These are phyloP conservation scores for Felis chaus DNA, from an alignment of 2,113 vertebrate species.

Conservation along the genomic window DNA sequence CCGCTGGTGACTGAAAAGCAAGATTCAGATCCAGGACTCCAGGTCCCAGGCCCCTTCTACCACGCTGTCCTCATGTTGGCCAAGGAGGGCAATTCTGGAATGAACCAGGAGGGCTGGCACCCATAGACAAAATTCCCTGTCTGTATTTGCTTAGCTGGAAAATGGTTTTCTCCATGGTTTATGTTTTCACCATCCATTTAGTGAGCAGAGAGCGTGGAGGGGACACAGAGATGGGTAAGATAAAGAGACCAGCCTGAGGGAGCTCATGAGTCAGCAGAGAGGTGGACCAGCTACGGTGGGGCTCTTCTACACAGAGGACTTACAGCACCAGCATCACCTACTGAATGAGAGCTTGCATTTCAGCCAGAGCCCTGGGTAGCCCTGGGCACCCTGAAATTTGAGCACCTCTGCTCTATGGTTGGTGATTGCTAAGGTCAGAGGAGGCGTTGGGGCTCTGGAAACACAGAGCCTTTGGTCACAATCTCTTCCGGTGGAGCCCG, in stretches of 20 bases:
- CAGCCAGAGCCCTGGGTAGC: background rate
- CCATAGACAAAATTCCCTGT: background rate
- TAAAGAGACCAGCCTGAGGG: background rate
- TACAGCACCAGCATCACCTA: background rate
- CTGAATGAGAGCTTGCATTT: background rate
- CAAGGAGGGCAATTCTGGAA: background rate
- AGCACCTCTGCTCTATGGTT: background rate
- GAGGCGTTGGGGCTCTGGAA: background rate
- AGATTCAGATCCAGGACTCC: background rate
- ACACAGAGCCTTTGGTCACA: background rate
- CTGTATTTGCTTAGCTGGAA: conserved; percentile 27
- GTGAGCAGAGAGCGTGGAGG: background rate
- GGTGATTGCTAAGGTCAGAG: background rate
- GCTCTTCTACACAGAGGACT: background rate
- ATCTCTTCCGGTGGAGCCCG: background rate
- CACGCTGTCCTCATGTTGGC: background rate
- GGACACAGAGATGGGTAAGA: background rate
- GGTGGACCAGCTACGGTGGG: accelerated
- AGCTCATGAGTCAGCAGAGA: background rate
- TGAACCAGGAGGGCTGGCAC: background rate
- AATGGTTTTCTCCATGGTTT: conserved; percentile 35
- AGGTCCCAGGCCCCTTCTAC: background rate
- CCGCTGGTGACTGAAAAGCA: background rate
- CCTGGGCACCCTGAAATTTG: background rate
- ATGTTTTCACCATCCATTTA: conserved; percentile 9